Evolutionary conservation across 2,797 vertebrate genomes (phyloP).

Genomic region (Characodon lateralis): DNA sequence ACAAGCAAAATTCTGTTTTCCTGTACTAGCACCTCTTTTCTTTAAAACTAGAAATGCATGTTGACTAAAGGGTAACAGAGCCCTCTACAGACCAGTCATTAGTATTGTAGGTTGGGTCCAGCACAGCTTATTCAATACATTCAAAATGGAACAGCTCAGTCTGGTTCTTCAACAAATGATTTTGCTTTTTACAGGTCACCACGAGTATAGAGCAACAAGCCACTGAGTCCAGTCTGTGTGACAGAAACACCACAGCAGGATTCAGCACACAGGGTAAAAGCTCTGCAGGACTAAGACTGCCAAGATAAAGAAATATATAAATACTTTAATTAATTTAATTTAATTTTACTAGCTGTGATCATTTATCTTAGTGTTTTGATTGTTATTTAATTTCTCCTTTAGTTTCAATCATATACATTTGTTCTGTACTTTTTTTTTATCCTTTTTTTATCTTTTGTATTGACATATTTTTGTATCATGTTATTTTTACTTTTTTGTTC

Average conservation of each 20-base stretch:
- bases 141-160: neutral
- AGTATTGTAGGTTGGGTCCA: constrained; percentile 12
- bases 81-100: constrained; percentile 57
- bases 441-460: neutral
- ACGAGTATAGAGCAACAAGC: constrained; percentile 81
- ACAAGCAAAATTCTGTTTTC: neutral
- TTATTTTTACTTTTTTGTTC: neutral
- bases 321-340: neutral
- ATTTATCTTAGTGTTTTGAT: neutral
- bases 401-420: neutral
- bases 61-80: constrained; percentile 36
- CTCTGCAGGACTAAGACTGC: neutral
- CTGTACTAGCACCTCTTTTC: neutral
- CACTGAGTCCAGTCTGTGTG: constrained; percentile 83
- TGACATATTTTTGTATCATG: neutral
- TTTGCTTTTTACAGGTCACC: constrained; percentile 67
- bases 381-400: neutral
- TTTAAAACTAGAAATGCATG: constrained; percentile 2
- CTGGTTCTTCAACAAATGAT: constrained; percentile 2
- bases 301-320: neutral
- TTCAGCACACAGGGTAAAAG: constrained; percentile 89
- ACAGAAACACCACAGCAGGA: constrained; percentile 81
- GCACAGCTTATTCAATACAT: neutral
- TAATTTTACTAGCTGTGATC: neutral
- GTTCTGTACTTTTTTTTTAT: neutral